phyloP scores from a whole-genome alignment of 2,113 vertebrate genomes.

The Vulpes ferrilata region DNA sequence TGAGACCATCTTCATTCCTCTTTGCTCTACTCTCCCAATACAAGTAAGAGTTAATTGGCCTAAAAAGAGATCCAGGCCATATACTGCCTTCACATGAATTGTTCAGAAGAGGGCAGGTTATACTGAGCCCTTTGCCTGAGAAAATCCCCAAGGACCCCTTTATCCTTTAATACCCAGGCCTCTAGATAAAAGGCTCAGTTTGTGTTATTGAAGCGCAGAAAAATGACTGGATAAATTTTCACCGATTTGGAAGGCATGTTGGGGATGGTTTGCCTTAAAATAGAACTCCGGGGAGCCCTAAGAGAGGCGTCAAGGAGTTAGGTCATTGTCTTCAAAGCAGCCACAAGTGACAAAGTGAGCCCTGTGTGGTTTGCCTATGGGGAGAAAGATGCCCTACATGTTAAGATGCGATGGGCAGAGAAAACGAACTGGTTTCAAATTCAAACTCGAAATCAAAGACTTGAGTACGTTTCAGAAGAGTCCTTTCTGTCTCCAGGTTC shows the following conservation, averaged over 20 bases:
- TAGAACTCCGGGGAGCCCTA: not conserved
- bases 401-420: not conserved
- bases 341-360: not conserved
- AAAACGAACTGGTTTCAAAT: slow-evolving; percentile 28
- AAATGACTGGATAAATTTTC: not conserved
- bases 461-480: not conserved
- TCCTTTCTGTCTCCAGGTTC: not conserved
- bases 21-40: not conserved
- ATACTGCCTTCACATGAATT: not conserved
- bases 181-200: not conserved
- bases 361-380: not conserved
- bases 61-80: not conserved
- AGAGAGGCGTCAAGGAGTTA: not conserved
- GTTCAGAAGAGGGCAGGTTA: not conserved
- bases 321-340: not conserved
- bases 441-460: not conserved
- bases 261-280: not conserved
- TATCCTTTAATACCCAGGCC: not conserved
- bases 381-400: slow-evolving; percentile 27
- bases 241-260: not conserved
- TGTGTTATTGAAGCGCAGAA: too few relatives aligned
- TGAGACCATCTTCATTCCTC: not conserved
- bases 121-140: not conserved
- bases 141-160: not conserved
- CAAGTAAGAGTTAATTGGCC: not conserved